Evolutionary conservation across 2,113 vertebrate species (phyloP).

Genomic region (Ia io): DNA sequence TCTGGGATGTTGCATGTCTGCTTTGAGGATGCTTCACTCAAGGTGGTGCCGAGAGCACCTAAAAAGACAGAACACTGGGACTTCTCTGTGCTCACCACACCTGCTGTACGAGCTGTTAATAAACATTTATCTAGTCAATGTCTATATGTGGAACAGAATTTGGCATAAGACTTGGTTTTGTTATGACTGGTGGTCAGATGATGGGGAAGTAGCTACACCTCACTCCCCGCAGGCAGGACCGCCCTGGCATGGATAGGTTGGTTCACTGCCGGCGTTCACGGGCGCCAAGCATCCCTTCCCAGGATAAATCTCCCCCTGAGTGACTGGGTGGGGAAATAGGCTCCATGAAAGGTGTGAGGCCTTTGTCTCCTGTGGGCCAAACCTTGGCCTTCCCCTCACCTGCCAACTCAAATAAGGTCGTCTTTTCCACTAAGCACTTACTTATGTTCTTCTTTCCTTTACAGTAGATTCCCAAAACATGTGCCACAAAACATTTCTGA

Average conservation of each 20-base stretch:
- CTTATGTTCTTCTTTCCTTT: background rate
- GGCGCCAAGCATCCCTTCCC: background rate
- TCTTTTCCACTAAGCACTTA: background rate
- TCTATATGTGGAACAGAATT: background rate
- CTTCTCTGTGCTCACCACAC: background rate
- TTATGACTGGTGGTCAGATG: background rate
- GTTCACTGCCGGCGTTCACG: background rate
- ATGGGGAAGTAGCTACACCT: background rate
- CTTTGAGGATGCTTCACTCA: background rate
- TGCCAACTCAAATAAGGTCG: background rate
- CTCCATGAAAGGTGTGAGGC: background rate
- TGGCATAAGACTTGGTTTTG: background rate
- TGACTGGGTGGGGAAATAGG: background rate
- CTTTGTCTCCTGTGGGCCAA: background rate
- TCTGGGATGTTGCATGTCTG: background rate
- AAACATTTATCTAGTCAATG: background rate
- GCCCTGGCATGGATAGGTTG: background rate
- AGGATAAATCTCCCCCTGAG: background rate
- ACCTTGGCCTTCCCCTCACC: background rate
- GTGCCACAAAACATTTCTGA: background rate
- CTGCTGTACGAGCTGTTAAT: background rate
- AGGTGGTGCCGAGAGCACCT: background rate
- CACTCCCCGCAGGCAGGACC: background rate
- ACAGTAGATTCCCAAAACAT: background rate
- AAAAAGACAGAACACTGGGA: background rate